Evolutionary conservation across 2,888 invertebrate species (phyloP).

Genomic region (Unio delphinus): DNA sequence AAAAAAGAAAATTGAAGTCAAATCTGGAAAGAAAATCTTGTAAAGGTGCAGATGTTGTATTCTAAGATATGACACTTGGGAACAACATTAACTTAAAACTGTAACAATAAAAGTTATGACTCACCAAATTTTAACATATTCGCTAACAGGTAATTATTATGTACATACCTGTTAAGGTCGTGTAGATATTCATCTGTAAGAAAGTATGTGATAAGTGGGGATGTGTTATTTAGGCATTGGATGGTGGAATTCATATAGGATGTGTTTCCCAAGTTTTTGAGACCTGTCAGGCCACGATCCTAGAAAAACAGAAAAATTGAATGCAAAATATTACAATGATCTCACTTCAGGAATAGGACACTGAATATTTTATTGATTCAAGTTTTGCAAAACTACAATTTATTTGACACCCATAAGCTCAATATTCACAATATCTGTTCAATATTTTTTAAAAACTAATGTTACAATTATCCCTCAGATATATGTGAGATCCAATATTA

Average conservation of each 20-base stretch:
- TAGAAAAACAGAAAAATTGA: conserved; percentile 17
- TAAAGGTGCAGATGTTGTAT: too few relatives aligned
- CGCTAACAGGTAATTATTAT: too few relatives aligned
- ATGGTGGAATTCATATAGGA: conserved; percentile 97
- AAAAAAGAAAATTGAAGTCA: too few relatives aligned
- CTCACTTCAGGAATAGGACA: not conserved
- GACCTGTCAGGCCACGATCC: conserved; percentile 82
- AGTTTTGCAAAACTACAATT: not conserved
- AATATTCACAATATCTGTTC: too few relatives aligned
- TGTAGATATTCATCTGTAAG: conserved; percentile 79
- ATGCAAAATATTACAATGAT: not conserved
- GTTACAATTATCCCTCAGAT: too few relatives aligned
- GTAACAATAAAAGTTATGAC: too few relatives aligned
- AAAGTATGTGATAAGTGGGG: conserved; percentile 83
- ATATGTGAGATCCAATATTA: too few relatives aligned
- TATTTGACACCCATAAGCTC: not conserved
- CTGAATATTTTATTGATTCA: not conserved
- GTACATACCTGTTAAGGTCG: conserved; percentile 67
- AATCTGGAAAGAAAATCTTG: too few relatives aligned
- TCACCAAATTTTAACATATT: too few relatives aligned
- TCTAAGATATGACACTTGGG: too few relatives aligned
- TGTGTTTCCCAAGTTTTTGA: conserved; percentile 94
- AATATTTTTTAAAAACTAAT: too few relatives aligned
- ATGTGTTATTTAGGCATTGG: conserved; percentile 91
- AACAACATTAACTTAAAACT: too few relatives aligned